phyloP scores from a whole-genome alignment of 2,888 invertebrate genomes.

The Drosophila seclusa region DNA sequence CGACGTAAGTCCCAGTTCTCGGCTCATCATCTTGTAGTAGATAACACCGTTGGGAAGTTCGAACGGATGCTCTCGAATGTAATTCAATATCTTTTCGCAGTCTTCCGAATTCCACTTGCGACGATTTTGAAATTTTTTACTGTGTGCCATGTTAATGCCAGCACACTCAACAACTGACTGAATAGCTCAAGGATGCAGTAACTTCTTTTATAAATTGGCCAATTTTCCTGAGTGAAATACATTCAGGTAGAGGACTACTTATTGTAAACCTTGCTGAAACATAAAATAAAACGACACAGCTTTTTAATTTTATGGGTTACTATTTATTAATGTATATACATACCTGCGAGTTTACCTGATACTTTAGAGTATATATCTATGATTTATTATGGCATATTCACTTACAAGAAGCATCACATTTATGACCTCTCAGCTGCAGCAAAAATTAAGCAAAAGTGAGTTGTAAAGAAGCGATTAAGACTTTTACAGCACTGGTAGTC shows the following conservation, averaged over 20 bases:
- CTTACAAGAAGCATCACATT: background rate
- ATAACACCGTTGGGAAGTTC: background rate
- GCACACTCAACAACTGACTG: background rate
- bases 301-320: background rate
- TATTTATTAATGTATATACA: background rate
- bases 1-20: background rate
- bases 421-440: background rate
- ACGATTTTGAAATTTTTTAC: background rate
- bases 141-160: background rate
- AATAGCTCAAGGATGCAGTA: background rate
- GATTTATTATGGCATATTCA: background rate
- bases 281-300: background rate
- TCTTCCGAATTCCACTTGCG: slow-evolving; percentile 8
- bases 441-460: background rate
- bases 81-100: background rate
- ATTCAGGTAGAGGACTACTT: background rate
- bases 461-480: background rate
- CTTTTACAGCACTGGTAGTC: slow-evolving; percentile 2
- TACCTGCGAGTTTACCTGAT: no score
- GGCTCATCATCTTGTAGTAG: slow-evolving; percentile 16
- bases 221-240: background rate
- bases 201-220: background rate
- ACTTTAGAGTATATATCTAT: background rate
- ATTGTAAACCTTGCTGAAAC: background rate
- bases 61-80: background rate